Conservation (phyloP, 2,797 vertebrate species). For the Peromyscus attwateri region DNA sequence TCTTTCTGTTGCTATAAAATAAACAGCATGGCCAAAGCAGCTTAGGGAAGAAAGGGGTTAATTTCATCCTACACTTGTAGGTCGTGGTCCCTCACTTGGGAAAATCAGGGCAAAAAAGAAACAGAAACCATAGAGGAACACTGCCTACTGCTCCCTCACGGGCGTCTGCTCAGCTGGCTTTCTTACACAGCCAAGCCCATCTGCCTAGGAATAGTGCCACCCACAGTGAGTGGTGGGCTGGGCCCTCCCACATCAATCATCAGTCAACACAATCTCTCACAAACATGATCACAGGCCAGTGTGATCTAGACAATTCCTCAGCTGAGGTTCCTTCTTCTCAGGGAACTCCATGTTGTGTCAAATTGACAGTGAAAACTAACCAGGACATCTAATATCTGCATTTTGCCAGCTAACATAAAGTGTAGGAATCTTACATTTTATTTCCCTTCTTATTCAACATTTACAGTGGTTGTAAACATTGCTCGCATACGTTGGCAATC, state of each 20-base stretch:
- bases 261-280: not conserved
- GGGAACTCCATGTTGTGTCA: not conserved
- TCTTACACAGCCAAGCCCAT: not conserved
- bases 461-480: not conserved
- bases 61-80: not conserved
- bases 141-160: not conserved
- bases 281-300: not conserved
- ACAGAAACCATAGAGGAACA: not conserved
- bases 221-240: not conserved
- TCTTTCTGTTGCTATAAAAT: not conserved
- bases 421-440: not conserved
- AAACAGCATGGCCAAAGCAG: not conserved
- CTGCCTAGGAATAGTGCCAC: not conserved
- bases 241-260: not conserved
- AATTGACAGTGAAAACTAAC: not conserved
- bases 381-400: not conserved
- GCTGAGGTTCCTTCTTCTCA: not conserved
- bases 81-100: not conserved
- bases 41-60: not conserved
- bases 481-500: not conserved
- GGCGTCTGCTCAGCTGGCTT: not conserved
- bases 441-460: not conserved
- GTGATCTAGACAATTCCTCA: not conserved
- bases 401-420: not conserved
- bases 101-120: not conserved